Percentiles rank a stretch among this genome's conserved stretches.
Evolutionary conservation across 2,888 invertebrate species (phyloP).

Genomic region (Arctia plantaginis): DNA sequence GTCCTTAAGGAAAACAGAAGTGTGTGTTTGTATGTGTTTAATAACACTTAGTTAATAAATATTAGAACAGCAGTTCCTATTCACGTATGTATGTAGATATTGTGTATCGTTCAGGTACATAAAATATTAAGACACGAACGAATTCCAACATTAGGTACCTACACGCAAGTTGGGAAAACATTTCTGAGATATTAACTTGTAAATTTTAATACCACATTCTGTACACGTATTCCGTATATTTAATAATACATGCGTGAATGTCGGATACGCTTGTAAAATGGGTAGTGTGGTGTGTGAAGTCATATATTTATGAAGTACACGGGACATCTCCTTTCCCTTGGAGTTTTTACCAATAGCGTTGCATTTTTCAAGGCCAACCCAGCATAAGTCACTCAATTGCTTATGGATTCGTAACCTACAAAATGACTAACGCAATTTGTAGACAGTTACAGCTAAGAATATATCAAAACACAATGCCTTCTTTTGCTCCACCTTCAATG

Average conservation of each 20-base stretch:
- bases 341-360: no score
- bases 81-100: neutral
- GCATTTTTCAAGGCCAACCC: no score
- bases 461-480: no score
- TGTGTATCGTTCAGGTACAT: conserved; percentile 24
- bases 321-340: no score
- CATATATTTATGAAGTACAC: neutral
- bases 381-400: no score
- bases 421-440: no score
- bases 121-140: conserved; percentile 38
- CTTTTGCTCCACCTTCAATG: no score
- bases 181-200: conserved; percentile 45
- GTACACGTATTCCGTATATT: conserved; percentile 21
- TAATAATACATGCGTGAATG: conserved; percentile 20
- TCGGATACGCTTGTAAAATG: conserved; percentile 6
- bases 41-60: neutral
- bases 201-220: conserved; percentile 46
- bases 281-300: neutral
- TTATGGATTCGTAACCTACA: no score
- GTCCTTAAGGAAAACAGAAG: neutral
- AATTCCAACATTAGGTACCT: conserved; percentile 27
- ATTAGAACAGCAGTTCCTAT: neutral
- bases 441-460: no score
- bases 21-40: neutral
- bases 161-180: conserved; percentile 25